phyloP scores from a whole-genome alignment of 2,888 invertebrate genomes.

The Exephanes ischioxanthus region DNA sequence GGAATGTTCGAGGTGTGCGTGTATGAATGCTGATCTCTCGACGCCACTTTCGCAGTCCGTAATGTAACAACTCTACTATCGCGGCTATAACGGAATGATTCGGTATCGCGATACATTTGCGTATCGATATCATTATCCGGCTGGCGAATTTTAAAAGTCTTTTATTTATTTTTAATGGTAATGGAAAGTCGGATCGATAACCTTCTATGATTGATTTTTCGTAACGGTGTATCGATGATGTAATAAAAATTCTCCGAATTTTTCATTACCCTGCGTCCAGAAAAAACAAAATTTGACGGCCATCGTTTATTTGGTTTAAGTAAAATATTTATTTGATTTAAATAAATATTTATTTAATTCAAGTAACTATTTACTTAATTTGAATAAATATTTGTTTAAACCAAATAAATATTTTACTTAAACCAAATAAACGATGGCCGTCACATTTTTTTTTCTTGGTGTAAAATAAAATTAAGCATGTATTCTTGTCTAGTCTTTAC shows the following conservation, averaged over 20 bases:
- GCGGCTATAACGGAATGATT: conserved; percentile 26
- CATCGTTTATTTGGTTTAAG: no score
- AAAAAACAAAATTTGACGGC: no score
- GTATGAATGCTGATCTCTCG: conserved; percentile 17
- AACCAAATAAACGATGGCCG: no score
- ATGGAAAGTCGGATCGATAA: neutral
- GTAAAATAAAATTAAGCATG: neutral
- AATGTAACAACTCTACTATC: conserved; percentile 26
- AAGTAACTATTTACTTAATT: no score
- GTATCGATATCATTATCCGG: conserved; percentile 3
- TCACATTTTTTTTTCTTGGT: no score
- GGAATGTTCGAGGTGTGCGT: conserved; percentile 10
- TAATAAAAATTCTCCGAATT: neutral
- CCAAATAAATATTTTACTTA: no score
- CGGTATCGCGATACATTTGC: conserved; percentile 24
- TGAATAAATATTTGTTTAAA: no score
- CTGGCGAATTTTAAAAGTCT: neutral
- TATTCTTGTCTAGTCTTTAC: neutral
- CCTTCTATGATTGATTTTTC: neutral
- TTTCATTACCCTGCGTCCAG: neutral
- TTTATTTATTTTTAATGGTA: neutral
- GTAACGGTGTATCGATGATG: neutral
- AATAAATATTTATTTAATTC: no score
- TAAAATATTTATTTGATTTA: no score
- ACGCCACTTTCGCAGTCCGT: conserved; percentile 21